These are phyloP conservation scores for Drosophila atripex DNA, from an alignment of 2,888 invertebrate species.

Conservation along the genomic window DNA sequence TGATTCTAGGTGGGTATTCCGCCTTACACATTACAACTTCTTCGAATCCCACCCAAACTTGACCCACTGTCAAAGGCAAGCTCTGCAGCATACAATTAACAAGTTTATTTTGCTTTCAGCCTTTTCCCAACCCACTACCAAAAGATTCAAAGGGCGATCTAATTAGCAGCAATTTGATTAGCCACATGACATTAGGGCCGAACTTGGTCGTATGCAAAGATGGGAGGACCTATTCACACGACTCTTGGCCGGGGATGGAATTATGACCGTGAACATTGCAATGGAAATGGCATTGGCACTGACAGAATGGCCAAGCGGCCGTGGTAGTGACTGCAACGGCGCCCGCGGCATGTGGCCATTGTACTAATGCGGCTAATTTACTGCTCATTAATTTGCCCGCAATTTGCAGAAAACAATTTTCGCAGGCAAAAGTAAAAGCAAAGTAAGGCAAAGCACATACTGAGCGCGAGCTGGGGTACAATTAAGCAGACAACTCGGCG, in stretches of 20 bases:
- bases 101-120: slow-evolving; percentile 27
- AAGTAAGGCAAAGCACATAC: slow-evolving; percentile 41
- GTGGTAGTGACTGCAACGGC: slow-evolving; percentile 23
- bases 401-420: slow-evolving; percentile 70
- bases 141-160: slow-evolving; percentile 47
- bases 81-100: slow-evolving; percentile 15
- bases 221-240: background rate
- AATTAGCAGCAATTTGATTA: slow-evolving; percentile 43
- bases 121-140: slow-evolving; percentile 21
- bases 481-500: slow-evolving; percentile 52
- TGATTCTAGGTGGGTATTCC: too few relatives aligned
- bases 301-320: slow-evolving; percentile 19
- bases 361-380: slow-evolving; percentile 75
- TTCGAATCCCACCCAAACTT: background rate
- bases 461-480: slow-evolving; percentile 41
- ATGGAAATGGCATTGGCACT: slow-evolving; percentile 18
- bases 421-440: slow-evolving; percentile 74
- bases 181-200: slow-evolving; percentile 31
- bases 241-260: background rate
- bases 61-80: slow-evolving; percentile 44
- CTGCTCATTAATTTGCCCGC: slow-evolving; percentile 75
- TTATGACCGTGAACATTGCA: background rate
- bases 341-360: slow-evolving; percentile 36
- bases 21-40: too few relatives aligned
- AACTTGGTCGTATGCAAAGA: slow-evolving; percentile 7